Conservation (phyloP, 64 coral and sea anemone genomes). For the Pocillopora verrucosa region DNA sequence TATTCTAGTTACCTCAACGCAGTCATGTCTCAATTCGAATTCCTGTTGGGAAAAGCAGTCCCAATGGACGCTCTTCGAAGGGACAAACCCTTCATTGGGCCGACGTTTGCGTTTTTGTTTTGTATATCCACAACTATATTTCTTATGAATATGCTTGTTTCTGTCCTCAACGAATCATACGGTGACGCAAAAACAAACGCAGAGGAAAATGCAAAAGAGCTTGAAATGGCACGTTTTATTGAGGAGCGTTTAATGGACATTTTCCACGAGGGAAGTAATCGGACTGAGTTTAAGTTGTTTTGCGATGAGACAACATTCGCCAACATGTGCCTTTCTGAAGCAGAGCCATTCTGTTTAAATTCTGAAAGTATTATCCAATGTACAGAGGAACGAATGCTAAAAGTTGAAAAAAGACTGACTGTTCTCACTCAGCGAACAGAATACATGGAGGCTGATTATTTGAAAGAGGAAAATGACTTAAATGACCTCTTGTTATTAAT, state of each 20-base stretch:
- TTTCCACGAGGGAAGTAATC: not conserved
- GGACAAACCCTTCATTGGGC: constrained; percentile 59
- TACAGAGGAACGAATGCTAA: too few species aligned
- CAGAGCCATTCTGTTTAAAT: too few species aligned
- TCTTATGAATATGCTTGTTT: constrained; percentile 79
- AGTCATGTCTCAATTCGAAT: constrained; percentile 55
- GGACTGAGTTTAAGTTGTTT: not conserved
- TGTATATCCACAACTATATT: constrained; percentile 51
- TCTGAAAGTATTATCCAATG: too few species aligned
- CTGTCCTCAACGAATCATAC: constrained; percentile 87
- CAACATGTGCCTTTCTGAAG: not conserved
- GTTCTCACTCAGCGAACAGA: too few species aligned
- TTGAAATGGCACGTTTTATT: constrained; percentile 88
- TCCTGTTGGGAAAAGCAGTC: constrained; percentile 69
- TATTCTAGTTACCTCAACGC: constrained; percentile 35
- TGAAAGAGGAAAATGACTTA: too few species aligned
- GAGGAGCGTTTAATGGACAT: constrained; percentile 50
- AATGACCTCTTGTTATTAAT: too few species aligned
- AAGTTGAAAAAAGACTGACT: too few species aligned
- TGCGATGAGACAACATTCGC: not conserved
- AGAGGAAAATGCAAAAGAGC: constrained; percentile 54
- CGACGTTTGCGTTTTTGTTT: constrained; percentile 53
- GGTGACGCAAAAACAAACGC: constrained; percentile 55
- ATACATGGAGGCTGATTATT: too few species aligned
- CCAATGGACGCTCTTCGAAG: constrained; percentile 33